Percentiles rank a stretch among this genome's conserved stretches.
These are phyloP conservation scores for Aricia artaxerxes DNA, from an alignment of 2,888 invertebrate genomes.

Conservation along the genomic window DNA sequence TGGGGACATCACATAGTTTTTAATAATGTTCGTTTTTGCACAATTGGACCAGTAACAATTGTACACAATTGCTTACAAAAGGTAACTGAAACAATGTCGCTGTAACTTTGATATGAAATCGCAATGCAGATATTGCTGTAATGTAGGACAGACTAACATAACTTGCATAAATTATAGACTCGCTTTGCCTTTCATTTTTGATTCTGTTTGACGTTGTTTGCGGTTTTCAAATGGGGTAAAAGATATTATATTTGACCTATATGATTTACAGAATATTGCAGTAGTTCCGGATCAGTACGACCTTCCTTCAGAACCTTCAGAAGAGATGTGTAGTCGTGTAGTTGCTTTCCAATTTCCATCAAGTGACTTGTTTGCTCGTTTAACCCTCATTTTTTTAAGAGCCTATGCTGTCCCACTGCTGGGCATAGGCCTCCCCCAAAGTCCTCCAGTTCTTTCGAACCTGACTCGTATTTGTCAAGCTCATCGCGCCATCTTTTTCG, in stretches of 20 bases:
- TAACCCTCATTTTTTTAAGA: too few relatives aligned
- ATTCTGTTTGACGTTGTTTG: background rate
- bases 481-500: too few relatives aligned
- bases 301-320: too few relatives aligned
- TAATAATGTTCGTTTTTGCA: background rate
- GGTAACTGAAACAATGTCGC: slow-evolving; percentile 5
- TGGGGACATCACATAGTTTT: background rate
- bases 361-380: too few relatives aligned
- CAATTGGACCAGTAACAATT: background rate
- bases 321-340: too few relatives aligned
- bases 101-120: slow-evolving; percentile 24
- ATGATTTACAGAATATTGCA: background rate
- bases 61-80: background rate
- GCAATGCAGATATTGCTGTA: slow-evolving; percentile 24
- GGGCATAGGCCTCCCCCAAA: too few relatives aligned
- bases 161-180: slow-evolving; percentile 4
- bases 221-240: background rate
- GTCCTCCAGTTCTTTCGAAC: too few relatives aligned
- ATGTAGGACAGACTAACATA: slow-evolving; percentile 24
- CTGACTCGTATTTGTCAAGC: too few relatives aligned
- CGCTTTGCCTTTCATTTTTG: background rate
- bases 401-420: too few relatives aligned
- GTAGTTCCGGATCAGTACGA: too few relatives aligned
- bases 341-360: too few relatives aligned
- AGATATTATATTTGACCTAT: background rate